These are phyloP conservation scores for Thamnophis sirtalis DNA, from an alignment of 2,113 vertebrate genomes.

Conservation along the genomic window DNA sequence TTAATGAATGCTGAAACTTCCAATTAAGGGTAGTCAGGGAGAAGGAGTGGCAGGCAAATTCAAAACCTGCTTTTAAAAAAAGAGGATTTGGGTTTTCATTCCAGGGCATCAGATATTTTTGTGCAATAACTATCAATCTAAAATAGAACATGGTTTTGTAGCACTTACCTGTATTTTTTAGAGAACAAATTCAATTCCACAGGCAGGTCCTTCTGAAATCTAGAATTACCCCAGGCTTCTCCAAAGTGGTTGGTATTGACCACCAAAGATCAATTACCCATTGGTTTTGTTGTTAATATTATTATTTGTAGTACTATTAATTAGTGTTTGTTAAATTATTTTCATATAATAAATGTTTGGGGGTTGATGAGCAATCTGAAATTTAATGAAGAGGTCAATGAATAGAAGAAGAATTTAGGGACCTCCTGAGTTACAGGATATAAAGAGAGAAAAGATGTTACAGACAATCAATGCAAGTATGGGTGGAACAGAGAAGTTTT, in stretches of 20 bases:
- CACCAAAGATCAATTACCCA: background rate
- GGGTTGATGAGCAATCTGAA: background rate
- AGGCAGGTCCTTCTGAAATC: background rate
- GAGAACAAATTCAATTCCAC: background rate
- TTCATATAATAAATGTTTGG: background rate
- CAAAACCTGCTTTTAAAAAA: slow-evolving; percentile 13
- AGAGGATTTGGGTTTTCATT: slow-evolving; percentile 6
- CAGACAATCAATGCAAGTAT: background rate
- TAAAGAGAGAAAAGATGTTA: background rate
- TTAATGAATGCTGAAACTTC: slow-evolving; percentile 15
- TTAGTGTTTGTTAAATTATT: background rate
- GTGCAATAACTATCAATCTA: background rate
- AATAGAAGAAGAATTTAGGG: background rate
- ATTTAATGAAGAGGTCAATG: background rate
- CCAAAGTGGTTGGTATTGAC: background rate
- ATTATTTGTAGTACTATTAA: background rate
- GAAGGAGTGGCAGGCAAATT: background rate
- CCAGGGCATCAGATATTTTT: slow-evolving; percentile 26
- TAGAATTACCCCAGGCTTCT: background rate
- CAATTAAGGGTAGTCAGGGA: background rate
- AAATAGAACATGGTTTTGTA: background rate
- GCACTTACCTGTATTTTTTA: background rate
- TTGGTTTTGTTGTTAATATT: background rate
- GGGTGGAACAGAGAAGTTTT: background rate
- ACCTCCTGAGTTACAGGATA: background rate